phyloP scores from a whole-genome alignment of 2,113 vertebrate genomes.

The Falcunculus frontatus region DNA sequence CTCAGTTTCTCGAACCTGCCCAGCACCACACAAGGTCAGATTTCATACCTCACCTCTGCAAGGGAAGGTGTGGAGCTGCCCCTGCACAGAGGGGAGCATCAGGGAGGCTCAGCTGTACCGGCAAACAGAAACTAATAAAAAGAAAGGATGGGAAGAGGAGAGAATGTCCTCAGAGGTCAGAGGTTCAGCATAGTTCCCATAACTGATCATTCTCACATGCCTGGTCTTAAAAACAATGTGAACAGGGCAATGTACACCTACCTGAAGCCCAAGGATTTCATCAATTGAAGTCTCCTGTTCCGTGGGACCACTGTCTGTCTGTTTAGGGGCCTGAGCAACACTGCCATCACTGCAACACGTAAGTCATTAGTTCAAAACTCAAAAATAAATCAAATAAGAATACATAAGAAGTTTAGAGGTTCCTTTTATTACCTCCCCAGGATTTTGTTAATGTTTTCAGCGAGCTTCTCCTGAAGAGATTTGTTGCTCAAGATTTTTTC shows the following conservation, averaged over 20 bases:
- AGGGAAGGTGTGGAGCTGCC: background rate
- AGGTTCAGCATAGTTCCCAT: background rate
- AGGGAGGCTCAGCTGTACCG: background rate
- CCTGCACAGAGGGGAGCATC: background rate
- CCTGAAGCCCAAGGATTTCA: constrained; percentile 95
- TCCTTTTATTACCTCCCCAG: constrained; percentile 83
- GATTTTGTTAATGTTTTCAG: constrained; percentile 99
- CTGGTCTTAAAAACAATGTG: background rate
- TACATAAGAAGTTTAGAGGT: background rate
- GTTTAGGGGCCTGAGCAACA: constrained; percentile 80
- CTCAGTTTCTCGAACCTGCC: background rate
- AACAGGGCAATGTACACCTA: constrained; percentile 41
- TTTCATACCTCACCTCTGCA: background rate
- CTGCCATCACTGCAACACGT: constrained; percentile 78
- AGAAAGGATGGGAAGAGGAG: background rate
- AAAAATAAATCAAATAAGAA: background rate
- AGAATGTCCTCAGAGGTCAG: background rate
- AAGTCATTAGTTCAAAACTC: constrained; percentile 1
- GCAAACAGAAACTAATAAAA: background rate
- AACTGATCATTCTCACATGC: background rate
- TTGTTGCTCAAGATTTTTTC: constrained; percentile 94
- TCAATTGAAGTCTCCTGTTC: constrained; percentile 93
- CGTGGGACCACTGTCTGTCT: constrained; percentile 71
- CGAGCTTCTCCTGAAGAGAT: constrained; percentile 94
- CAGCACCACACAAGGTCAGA: background rate